Conservation (phyloP, 2,888 invertebrate genomes). For the Chrysomela aeneicollis region DNA sequence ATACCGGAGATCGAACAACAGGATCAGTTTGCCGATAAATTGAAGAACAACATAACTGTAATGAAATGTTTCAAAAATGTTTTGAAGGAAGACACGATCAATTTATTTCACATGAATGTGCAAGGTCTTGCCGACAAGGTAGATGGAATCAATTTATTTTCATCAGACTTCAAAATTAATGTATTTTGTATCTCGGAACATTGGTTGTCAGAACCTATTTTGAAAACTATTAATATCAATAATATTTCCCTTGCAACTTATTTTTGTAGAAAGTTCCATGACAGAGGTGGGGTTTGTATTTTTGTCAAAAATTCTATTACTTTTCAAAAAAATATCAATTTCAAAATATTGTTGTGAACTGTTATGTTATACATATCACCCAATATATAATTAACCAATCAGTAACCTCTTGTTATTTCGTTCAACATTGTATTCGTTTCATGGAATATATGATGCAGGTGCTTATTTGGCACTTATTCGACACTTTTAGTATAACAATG, state of each 20-base stretch:
- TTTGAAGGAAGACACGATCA: slow-evolving; percentile 11
- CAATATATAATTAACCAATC: no score
- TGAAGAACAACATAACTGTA: neutral
- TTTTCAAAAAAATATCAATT: slow-evolving; percentile 3
- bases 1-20: slow-evolving; percentile 7
- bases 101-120: slow-evolving; percentile 20
- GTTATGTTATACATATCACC: no score
- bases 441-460: no score
- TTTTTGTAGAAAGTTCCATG: slow-evolving; percentile 16
- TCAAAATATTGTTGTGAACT: neutral
- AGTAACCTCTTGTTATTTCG: no score
- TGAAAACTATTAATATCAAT: slow-evolving; percentile 9
- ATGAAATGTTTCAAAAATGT: slow-evolving; percentile 11
- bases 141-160: slow-evolving; percentile 1
- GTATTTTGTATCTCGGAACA: slow-evolving; percentile 19
- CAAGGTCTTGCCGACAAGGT: slow-evolving; percentile 13
- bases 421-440: no score
- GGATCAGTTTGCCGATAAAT: neutral
- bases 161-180: slow-evolving; percentile 7
- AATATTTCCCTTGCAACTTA: slow-evolving; percentile 13
- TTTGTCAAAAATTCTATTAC: slow-evolving; percentile 14
- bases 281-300: slow-evolving; percentile 22
- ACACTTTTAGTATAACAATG: no score
- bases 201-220: slow-evolving; percentile 10
- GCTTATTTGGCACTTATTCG: no score